Evolutionary conservation across 2,888 invertebrate genomes (phyloP).

Genomic region (Leptopilina drosophilae): DNA sequence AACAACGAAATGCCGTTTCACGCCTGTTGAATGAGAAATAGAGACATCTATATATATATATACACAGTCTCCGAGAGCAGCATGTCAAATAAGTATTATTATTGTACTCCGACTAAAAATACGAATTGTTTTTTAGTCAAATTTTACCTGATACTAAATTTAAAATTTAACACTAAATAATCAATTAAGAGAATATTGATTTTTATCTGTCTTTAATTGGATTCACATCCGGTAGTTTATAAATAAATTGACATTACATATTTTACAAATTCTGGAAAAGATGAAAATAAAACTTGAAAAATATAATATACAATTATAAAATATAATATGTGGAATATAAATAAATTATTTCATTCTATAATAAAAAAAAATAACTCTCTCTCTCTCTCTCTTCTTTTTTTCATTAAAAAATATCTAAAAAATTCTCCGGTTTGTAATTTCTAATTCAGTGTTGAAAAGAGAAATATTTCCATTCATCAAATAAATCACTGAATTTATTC

Average conservation of each 20-base stretch:
- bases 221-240: too few species aligned
- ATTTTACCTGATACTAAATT: not conserved
- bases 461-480: too few species aligned
- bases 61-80: conserved; percentile 34
- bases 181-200: not conserved
- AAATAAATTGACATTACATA: not conserved
- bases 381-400: too few species aligned
- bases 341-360: too few species aligned
- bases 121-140: not conserved
- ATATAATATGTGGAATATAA: too few species aligned
- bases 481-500: not conserved
- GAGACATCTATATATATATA: conserved; percentile 49
- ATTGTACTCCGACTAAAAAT: not conserved
- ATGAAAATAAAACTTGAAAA: too few species aligned
- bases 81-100: conserved; percentile 24
- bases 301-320: too few species aligned
- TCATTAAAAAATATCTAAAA: too few species aligned
- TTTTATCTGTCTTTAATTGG: not conserved
- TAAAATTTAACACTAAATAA: not conserved
- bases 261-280: too few species aligned
- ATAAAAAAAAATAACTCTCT: too few species aligned
- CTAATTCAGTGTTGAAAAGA: not conserved
- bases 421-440: not conserved
- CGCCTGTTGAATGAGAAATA: conserved; percentile 55
- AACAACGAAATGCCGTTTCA: conserved; percentile 49